Percentiles rank a stretch among this genome's conserved stretches.
Evolutionary conservation across 2,797 vertebrate species (phyloP).

Genomic region (Ctenopoma multispine): DNA sequence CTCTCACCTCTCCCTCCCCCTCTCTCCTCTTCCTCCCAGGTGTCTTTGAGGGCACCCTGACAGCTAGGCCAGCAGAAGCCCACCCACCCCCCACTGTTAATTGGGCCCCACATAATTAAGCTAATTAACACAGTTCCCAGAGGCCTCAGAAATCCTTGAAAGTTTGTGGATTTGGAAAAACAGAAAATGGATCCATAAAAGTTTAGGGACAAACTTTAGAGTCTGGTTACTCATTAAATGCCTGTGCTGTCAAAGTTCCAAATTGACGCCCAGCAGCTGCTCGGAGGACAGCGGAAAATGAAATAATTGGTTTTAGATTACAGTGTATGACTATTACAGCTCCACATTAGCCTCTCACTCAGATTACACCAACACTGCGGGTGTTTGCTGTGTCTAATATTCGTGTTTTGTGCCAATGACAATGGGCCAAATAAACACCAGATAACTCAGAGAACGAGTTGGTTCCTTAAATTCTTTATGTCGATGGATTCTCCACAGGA

Average conservation of each 20-base stretch:
- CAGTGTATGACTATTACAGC: constrained; percentile 17
- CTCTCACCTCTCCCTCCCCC: not conserved
- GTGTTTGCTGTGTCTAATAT: constrained; percentile 3
- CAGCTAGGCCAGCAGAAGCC: constrained; percentile 46
- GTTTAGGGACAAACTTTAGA: constrained; percentile 49
- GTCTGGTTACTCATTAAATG: constrained; percentile 45
- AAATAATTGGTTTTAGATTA: constrained; percentile 52
- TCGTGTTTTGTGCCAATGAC: constrained; percentile 5
- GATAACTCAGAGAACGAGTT: not conserved
- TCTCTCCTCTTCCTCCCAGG: constrained; percentile 48
- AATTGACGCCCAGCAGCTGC: constrained; percentile 36
- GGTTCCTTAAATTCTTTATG: not conserved
- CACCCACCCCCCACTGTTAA: constrained; percentile 52
- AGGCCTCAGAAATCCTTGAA: constrained; percentile 65
- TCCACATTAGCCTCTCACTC: constrained; percentile 8
- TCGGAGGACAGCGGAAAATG: constrained; percentile 15
- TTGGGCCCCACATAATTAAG: constrained; percentile 70
- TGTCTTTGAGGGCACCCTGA: constrained; percentile 61
- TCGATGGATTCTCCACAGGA: not conserved
- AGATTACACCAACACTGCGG: constrained; percentile 11
- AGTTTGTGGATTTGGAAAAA: constrained; percentile 63
- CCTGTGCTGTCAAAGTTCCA: constrained; percentile 9
- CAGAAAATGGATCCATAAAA: constrained; percentile 51
- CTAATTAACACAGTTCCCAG: constrained; percentile 68
- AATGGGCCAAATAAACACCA: constrained; percentile 1